Conservation (phyloP, 2,888 invertebrate species). For the Mechanitis messenoides region DNA sequence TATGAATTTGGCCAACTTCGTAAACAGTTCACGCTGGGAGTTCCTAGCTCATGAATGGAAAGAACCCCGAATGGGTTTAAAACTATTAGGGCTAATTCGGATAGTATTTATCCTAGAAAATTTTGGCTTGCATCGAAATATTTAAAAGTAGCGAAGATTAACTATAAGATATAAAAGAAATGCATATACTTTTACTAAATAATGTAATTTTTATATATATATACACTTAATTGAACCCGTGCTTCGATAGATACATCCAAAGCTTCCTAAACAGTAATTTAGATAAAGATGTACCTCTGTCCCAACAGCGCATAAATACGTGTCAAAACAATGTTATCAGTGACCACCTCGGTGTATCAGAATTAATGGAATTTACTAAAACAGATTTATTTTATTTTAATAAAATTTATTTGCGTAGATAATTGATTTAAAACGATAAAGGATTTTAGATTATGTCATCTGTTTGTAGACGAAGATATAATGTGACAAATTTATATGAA, state of each 20-base stretch:
- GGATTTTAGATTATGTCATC: slow-evolving; percentile 10
- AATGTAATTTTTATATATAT: slow-evolving; percentile 33
- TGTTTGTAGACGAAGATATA: slow-evolving; percentile 8
- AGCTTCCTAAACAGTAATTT: slow-evolving; percentile 70
- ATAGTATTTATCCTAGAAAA: too few relatives aligned
- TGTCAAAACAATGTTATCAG: slow-evolving; percentile 66
- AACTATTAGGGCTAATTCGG: too few relatives aligned
- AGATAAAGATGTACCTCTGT: slow-evolving; percentile 59
- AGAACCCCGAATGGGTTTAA: too few relatives aligned
- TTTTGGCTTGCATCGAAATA: too few relatives aligned
- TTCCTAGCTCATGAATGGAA: too few relatives aligned
- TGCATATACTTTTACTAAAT: slow-evolving; percentile 21
- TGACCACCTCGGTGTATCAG: slow-evolving; percentile 66
- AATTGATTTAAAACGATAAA: slow-evolving; percentile 25
- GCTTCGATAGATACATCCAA: slow-evolving; percentile 52
- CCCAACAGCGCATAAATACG: slow-evolving; percentile 64
- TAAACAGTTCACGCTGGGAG: too few relatives aligned
- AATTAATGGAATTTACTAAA: slow-evolving; percentile 61
- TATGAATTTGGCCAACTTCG: too few relatives aligned
- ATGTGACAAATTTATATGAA: background rate
- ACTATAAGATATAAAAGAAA: slow-evolving; percentile 1
- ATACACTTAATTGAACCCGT: slow-evolving; percentile 55
- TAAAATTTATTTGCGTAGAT: slow-evolving; percentile 27
- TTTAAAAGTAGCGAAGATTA: too few relatives aligned
- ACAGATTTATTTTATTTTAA: slow-evolving; percentile 43